These are phyloP conservation scores for Rhea americana DNA, from an alignment of 2,113 vertebrate genomes.

Conservation along the genomic window DNA sequence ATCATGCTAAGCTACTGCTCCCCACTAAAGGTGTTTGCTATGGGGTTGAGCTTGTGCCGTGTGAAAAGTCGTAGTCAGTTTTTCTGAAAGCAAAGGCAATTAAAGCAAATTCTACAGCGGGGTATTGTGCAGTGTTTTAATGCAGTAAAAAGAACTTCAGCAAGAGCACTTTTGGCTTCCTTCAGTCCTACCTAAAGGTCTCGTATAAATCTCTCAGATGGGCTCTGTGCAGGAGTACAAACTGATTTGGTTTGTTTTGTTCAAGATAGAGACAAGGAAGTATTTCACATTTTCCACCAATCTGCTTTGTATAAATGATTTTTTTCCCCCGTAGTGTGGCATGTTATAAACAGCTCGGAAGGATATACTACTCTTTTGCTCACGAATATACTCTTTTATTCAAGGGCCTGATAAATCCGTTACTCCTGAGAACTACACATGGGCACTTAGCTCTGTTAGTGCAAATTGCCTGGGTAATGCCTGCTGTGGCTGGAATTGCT, in stretches of 20 bases:
- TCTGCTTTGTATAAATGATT: constrained; percentile 53
- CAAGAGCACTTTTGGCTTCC: constrained; percentile 34
- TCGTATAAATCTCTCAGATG: constrained; percentile 47
- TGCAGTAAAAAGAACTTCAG: constrained; percentile 3
- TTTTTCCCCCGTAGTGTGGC: constrained; percentile 30
- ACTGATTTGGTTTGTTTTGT: constrained; percentile 49
- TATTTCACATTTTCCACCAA: constrained; percentile 66
- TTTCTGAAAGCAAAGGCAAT: constrained; percentile 3
- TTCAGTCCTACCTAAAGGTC: constrained; percentile 21
- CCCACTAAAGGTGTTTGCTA: neutral
- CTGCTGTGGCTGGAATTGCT: neutral
- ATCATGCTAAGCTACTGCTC: neutral
- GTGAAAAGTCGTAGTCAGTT: neutral
- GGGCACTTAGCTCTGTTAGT: constrained; percentile 13
- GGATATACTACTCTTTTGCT: constrained; percentile 44
- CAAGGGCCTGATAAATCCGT: constrained; percentile 51
- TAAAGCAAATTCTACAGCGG: neutral
- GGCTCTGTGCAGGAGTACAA: constrained; percentile 11
- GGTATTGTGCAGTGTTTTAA: neutral
- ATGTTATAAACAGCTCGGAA: constrained; percentile 34
- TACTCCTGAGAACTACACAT: neutral
- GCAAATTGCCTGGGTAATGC: neutral
- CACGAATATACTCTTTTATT: constrained; percentile 1
- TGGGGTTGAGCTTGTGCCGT: neutral
- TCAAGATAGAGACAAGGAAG: constrained; percentile 49